Conservation (phyloP, 1,140 invertebrate genomes). For the Capitella teleta region DNA sequence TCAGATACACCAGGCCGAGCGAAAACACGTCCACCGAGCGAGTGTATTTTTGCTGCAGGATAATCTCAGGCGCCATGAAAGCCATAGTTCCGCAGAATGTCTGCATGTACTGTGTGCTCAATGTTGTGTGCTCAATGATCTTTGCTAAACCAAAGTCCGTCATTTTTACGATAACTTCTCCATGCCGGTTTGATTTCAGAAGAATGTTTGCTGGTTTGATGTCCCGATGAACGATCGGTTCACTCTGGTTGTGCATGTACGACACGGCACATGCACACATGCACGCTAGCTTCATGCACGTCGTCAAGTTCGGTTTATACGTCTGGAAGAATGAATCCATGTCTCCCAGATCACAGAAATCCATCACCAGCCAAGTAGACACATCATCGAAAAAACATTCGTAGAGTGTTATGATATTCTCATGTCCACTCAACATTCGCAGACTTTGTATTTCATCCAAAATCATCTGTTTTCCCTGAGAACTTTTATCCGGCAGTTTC, state of each 20-base stretch:
- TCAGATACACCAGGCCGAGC: background rate
- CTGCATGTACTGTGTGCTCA: background rate
- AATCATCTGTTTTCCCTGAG: too few species aligned
- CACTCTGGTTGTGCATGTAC: conserved; percentile 1
- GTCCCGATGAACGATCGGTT: conserved; percentile 9
- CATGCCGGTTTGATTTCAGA: background rate
- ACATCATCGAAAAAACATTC: background rate
- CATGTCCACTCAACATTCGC: too few species aligned
- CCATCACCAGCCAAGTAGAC: conserved; percentile 2
- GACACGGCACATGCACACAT: background rate
- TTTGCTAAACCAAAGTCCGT: background rate
- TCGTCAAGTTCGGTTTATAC: background rate
- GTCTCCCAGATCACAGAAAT: conserved; percentile 1
- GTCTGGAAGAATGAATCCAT: background rate
- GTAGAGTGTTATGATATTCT: background rate
- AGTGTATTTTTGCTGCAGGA: background rate
- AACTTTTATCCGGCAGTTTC: too few species aligned
- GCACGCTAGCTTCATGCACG: background rate
- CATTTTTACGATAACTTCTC: background rate
- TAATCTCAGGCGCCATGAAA: conserved; percentile 2
- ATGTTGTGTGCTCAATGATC: background rate
- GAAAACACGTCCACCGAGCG: conserved; percentile 2
- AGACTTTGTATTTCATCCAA: too few species aligned
- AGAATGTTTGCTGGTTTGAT: conserved; percentile 11
- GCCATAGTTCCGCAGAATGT: background rate